Percentiles rank a stretch among this genome's conserved stretches.
These are phyloP conservation scores for Sialis lutaria DNA, from an alignment of 2,888 invertebrate genomes.

Conservation along the genomic window DNA sequence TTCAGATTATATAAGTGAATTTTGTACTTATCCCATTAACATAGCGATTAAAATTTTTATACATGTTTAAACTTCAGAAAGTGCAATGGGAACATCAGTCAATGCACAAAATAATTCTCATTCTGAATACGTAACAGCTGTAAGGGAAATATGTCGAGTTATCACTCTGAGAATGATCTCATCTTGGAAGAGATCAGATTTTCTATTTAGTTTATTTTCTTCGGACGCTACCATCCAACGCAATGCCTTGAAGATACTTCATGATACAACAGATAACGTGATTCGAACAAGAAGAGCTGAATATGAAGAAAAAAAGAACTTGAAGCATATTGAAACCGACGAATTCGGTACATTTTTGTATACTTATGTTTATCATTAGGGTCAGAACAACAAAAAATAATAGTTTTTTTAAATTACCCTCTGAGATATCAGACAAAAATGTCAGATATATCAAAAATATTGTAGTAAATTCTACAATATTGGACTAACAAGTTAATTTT, in stretches of 20 bases:
- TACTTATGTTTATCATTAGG: too few species aligned
- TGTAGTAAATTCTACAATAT: too few species aligned
- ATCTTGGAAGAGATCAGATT: slow-evolving; percentile 30
- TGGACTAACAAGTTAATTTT: too few species aligned
- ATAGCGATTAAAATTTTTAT: neutral
- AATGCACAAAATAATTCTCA: slow-evolving; percentile 51
- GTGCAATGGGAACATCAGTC: slow-evolving; percentile 58
- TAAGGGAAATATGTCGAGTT: slow-evolving; percentile 31
- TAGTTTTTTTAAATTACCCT: too few species aligned
- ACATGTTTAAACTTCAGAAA: neutral
- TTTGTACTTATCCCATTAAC: too few species aligned
- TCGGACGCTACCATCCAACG: slow-evolving; percentile 37
- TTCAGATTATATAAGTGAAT: too few species aligned
- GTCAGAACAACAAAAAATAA: too few species aligned
- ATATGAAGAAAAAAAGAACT: too few species aligned
- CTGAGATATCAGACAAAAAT: too few species aligned
- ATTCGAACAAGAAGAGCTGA: slow-evolving; percentile 27
- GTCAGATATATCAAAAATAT: too few species aligned
- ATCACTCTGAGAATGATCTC: slow-evolving; percentile 16
- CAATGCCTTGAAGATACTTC: slow-evolving; percentile 28
- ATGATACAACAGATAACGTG: slow-evolving; percentile 34
- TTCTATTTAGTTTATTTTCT: slow-evolving; percentile 35
- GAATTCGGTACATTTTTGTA: too few species aligned
- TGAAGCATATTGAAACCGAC: too few species aligned
- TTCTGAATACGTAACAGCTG: slow-evolving; percentile 56